These are phyloP conservation scores for Microcaecilia unicolor DNA, from an alignment of 2,797 vertebrate species.

Conservation along the genomic window DNA sequence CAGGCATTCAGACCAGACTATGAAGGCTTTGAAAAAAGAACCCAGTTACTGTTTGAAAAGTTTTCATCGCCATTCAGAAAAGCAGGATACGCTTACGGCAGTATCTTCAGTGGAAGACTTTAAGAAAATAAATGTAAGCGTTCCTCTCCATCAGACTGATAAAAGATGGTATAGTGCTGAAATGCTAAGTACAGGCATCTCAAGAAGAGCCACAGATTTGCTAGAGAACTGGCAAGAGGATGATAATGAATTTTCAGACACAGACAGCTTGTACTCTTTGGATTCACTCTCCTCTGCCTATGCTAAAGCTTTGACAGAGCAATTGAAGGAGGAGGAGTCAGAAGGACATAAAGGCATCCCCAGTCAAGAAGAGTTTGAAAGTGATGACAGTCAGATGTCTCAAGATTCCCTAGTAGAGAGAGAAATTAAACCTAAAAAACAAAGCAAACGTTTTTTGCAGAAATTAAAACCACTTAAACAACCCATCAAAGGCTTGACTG, in stretches of 20 bases:
- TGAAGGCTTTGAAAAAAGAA: slow-evolving; percentile 38
- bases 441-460: slow-evolving; percentile 21
- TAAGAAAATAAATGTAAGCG: slow-evolving; percentile 36
- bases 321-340: slow-evolving; percentile 53
- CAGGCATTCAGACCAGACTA: slow-evolving; percentile 26
- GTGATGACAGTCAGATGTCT: slow-evolving; percentile 82
- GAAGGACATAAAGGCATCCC: slow-evolving; percentile 22
- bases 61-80: slow-evolving; percentile 18
- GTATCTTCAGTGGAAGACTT: slow-evolving; percentile 66
- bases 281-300: slow-evolving; percentile 84
- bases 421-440: slow-evolving; percentile 20
- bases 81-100: slow-evolving; percentile 39
- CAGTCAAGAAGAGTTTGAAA: slow-evolving; percentile 65
- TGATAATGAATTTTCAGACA: slow-evolving; percentile 63
- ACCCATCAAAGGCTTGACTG: slow-evolving; percentile 14
- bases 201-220: slow-evolving; percentile 35
- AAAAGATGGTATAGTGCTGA: slow-evolving; percentile 65
- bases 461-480: slow-evolving; percentile 7
- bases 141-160: slow-evolving; percentile 18
- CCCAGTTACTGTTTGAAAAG: slow-evolving; percentile 30
- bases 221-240: slow-evolving; percentile 49
- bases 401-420: slow-evolving; percentile 74
- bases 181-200: slow-evolving; percentile 37
- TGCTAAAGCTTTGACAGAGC: slow-evolving; percentile 51
- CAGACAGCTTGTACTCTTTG: slow-evolving; percentile 79